Evolutionary conservation across 37 sponge, comb jelly and placozoan species (phyloP), one percentile per base, ranked within the genome.

Genomic region (Cliona cf. orientalis): DNA sequence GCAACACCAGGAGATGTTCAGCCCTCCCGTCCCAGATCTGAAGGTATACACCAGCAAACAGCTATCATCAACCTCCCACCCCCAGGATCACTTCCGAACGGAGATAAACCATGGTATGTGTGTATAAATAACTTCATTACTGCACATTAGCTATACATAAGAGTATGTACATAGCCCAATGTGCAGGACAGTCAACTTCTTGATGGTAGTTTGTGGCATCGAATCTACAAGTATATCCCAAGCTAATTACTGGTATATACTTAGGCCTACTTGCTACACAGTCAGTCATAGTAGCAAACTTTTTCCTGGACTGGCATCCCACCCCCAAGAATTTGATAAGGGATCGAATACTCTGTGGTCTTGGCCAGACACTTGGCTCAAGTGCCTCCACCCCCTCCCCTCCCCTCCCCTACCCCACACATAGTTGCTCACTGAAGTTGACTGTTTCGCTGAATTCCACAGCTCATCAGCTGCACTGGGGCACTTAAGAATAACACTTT

Each of bases 401-500:
- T n/a, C n/a, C n/a, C n/a, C n/a, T n/a, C n/a, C n/a, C n/a, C n/a
- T n/a, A n/a, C n/a, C n/a, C n/a, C n/a, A n/a, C n/a, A n/a, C n/a
- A n/a, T n/a, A n/a, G n/a, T n/a, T n/a, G n/a, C n/a, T n/a, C n/a
- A n/a, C n/a, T n/a, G n/a, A n/a, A 5, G 67, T 34, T 69, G 23
- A 49, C 67, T 72, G 84, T 83, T 83, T 83, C 84, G 66, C 84
- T 74, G 84, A 83, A 83, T 83, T 29, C 74, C 84, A 83, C 84
- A 74, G 84, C 75, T 83, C 84, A 65, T 83, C 84, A 83, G 84
- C 84, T 83, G 75, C 84, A 83, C 84, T 83, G 84, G 84, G 75
- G 75, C 72, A 11, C 7, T n/a, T n/a, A n/a, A n/a, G n/a, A n/a
- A n/a, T n/a, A n/a, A n/a, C n/a, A n/a, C n/a, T n/a, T n/a, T n/a